Evolutionary conservation across 2,113 vertebrate species (phyloP).

Genomic region (Argyrosomus japonicus): DNA sequence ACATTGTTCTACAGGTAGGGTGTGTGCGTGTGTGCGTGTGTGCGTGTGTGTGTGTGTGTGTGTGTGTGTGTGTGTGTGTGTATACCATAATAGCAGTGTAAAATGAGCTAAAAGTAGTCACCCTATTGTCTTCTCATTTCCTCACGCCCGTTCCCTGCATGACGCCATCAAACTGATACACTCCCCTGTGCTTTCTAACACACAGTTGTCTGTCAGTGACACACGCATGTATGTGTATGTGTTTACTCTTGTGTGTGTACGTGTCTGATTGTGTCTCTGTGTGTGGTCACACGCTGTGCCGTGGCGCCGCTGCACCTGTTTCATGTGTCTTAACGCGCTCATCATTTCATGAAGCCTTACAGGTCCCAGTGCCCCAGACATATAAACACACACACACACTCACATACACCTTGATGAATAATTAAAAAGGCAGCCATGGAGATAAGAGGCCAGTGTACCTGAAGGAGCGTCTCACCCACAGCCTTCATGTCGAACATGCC

Average conservation of each 20-base stretch:
- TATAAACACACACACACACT: conserved; percentile 40
- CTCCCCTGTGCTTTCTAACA: conserved; percentile 52
- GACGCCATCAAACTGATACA: conserved; percentile 56
- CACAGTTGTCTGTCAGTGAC: conserved; percentile 57
- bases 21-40: not conserved
- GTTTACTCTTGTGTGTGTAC: conserved; percentile 33
- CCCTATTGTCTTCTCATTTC: conserved; percentile 59
- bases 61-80: not conserved
- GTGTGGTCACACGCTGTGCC: conserved; percentile 66
- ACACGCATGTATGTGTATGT: conserved; percentile 42
- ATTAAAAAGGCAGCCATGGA: conserved; percentile 72
- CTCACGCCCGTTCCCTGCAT: conserved; percentile 34
- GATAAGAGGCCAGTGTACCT: conserved; percentile 72
- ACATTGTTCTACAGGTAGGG: conserved; percentile 42
- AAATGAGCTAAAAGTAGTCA: conserved; percentile 41
- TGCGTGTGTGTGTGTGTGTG: conserved; percentile 19
- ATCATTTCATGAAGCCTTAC: conserved; percentile 63
- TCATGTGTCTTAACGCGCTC: conserved; percentile 65
- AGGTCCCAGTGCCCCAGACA: conserved; percentile 47
- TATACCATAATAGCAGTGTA: conserved; percentile 12
- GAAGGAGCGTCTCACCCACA: conserved; percentile 63
- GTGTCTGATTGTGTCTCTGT: conserved; percentile 6
- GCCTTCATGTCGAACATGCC: conserved; percentile 68
- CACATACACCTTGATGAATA: conserved; percentile 76
- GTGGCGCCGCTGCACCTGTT: conserved; percentile 67